Evolutionary conservation across 2,797 vertebrate genomes (phyloP).

Genomic region (Alca torda): DNA sequence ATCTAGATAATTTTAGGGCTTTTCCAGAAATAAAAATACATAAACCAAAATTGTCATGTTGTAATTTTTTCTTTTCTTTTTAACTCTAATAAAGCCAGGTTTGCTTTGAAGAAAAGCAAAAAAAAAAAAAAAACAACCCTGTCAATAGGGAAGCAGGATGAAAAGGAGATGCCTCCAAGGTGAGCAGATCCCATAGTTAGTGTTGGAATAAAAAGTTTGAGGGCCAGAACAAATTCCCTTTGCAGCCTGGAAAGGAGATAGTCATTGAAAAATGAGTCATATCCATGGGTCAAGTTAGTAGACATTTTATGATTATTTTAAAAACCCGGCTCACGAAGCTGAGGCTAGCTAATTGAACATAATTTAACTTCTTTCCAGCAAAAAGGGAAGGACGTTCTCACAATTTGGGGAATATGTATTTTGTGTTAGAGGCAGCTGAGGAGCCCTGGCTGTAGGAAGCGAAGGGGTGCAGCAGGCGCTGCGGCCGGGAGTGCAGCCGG

Average conservation of each 20-base stretch:
- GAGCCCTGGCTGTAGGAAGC: background rate
- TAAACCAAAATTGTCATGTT: background rate
- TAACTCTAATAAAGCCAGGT: background rate
- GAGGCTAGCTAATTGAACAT: background rate
- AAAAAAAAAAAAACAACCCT: background rate
- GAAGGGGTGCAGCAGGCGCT: fast-evolving
- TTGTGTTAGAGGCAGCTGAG: background rate
- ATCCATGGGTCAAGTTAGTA: background rate
- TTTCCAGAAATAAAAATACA: constrained; percentile 31
- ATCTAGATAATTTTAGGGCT: background rate
- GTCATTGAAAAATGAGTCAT: background rate
- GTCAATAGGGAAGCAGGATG: background rate
- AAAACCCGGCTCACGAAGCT: background rate
- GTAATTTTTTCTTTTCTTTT: background rate
- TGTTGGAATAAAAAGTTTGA: background rate
- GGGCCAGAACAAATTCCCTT: background rate
- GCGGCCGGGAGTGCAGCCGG: fast-evolving
- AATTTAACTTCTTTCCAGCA: background rate
- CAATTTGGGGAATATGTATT: background rate
- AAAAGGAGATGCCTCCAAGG: background rate
- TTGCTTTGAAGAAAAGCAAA: background rate
- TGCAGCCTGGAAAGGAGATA: background rate
- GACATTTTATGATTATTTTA: background rate
- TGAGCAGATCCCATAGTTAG: background rate
- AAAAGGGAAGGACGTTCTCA: background rate